phyloP scores from a whole-genome alignment of 2,113 vertebrate species.

The Anoura caudifer region DNA sequence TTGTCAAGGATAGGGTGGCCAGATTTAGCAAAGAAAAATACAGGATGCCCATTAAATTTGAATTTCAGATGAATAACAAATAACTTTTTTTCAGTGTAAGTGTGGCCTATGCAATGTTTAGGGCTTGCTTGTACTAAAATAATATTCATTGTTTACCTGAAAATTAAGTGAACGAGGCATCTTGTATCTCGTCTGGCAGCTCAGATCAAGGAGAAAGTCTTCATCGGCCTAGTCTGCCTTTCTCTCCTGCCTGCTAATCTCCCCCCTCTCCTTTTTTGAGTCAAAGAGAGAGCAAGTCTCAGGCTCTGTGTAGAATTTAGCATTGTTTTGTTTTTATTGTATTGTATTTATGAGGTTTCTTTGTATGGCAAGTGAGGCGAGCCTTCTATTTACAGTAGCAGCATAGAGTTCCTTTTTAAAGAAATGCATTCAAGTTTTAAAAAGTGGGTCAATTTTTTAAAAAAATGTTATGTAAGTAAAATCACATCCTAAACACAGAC shows the following conservation, averaged over 20 bases:
- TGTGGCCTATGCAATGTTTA: neutral
- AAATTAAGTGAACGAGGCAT: neutral
- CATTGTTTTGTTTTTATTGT: neutral
- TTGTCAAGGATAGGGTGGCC: neutral
- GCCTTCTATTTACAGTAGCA: neutral
- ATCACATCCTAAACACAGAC: neutral
- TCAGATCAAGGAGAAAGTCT: neutral
- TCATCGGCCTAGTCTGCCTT: neutral
- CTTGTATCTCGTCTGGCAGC: neutral
- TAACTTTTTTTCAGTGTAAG: neutral
- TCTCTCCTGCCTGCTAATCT: neutral
- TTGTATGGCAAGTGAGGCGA: neutral
- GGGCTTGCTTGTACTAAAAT: neutral
- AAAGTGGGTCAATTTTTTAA: constrained; percentile 5
- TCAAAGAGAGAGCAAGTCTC: neutral
- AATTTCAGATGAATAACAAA: constrained; percentile 20
- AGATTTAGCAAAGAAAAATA: neutral
- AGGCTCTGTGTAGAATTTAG: neutral
- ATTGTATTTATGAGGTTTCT: neutral
- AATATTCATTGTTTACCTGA: neutral
- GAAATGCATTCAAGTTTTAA: neutral
- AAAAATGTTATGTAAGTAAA: neutral
- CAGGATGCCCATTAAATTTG: neutral
- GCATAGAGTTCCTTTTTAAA: constrained; percentile 20
- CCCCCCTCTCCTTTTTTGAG: neutral